Conservation (phyloP, 2,797 vertebrate genomes). For the Sparus aurata region DNA sequence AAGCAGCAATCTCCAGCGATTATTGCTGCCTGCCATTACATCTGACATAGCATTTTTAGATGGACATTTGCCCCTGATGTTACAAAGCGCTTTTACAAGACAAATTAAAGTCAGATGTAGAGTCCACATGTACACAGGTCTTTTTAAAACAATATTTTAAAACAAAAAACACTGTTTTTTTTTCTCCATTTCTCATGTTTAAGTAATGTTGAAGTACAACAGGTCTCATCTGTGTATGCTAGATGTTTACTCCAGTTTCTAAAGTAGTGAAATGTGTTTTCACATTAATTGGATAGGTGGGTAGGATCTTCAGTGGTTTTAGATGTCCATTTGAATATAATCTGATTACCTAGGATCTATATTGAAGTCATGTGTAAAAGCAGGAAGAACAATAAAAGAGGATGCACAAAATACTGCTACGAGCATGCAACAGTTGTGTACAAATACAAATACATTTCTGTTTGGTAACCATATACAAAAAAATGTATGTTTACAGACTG, state of each 20-base stretch:
- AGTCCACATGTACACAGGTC: too few relatives aligned
- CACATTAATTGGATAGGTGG: background rate
- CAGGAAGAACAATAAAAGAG: background rate
- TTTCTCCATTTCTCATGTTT: background rate
- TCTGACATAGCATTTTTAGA: background rate
- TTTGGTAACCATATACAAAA: background rate
- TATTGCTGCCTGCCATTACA: background rate
- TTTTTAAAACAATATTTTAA: too few relatives aligned
- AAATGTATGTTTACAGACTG: constrained; percentile 83
- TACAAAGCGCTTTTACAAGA: background rate
- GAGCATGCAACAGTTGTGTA: background rate
- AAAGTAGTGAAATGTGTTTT: constrained; percentile 2
- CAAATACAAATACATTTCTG: background rate
- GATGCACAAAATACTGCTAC: background rate
- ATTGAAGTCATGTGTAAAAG: background rate
- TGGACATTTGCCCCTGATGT: background rate
- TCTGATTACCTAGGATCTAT: background rate
- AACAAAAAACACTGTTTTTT: too few relatives aligned
- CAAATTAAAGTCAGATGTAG: background rate
- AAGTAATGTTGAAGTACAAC: background rate
- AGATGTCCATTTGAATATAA: constrained; percentile 1
- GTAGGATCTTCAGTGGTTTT: background rate
- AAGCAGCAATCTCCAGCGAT: background rate
- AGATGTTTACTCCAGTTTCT: background rate
- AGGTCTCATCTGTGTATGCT: too few relatives aligned